phyloP scores from a whole-genome alignment of 1,140 invertebrate genomes.

The Brachionus angularis region DNA sequence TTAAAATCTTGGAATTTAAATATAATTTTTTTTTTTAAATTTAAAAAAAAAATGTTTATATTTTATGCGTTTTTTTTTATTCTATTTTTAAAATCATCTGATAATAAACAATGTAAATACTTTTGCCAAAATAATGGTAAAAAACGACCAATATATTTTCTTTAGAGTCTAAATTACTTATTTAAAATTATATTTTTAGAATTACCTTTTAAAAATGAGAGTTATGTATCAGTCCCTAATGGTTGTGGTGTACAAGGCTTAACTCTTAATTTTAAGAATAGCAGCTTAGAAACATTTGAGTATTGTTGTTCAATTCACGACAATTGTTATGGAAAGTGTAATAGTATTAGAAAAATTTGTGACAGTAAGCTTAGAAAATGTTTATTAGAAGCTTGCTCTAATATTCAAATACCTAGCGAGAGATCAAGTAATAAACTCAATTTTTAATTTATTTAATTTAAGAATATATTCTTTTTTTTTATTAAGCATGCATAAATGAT shows the following conservation, averaged over 20 bases:
- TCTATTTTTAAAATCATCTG: no score
- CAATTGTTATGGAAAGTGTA: neutral
- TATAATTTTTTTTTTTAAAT: no score
- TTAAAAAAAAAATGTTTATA: no score
- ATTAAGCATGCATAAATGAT: neutral
- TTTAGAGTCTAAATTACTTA: neutral
- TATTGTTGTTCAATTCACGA: neutral
- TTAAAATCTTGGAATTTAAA: no score
- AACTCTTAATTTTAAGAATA: neutral
- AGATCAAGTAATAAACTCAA: no score
- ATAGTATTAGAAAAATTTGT: neutral
- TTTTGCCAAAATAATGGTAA: neutral
- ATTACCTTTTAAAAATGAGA: neutral
- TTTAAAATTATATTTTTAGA: neutral
- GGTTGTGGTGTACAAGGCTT: neutral
- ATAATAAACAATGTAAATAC: no score
- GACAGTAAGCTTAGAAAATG: no score
- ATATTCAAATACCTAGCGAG: no score
- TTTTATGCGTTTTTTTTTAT: no score
- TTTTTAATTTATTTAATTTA: neutral
- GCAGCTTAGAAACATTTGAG: neutral
- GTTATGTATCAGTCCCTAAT: neutral
- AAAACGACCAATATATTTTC: no score
- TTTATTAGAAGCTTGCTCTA: no score
- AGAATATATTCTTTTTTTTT: neutral